Base-by-base conservation (phyloP, 2,888 invertebrate genomes). In the Callimorpha dominula region DNA sequence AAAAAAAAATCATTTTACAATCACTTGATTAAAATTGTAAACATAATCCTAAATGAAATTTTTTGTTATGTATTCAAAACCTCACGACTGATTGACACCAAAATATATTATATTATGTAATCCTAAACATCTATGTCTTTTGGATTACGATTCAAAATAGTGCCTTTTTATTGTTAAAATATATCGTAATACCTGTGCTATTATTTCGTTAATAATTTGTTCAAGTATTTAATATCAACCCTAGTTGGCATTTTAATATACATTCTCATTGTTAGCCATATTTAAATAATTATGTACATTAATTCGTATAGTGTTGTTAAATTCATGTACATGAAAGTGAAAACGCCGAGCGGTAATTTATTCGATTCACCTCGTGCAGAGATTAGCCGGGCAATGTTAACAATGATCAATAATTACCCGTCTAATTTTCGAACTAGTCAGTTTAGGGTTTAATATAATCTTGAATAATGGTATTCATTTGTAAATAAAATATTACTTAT, bases 131-230 rank as follows among this genome's bases (percentile, higher is more conserved):
- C 77, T 82, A 82, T 74, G 73, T 86, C 78, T 83, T 86, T 89
- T 90, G 86, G 73, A 91, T 90, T 88, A 89, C 85, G 85, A 89
- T 88, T 91, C 87, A 86, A 90, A 88, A 86, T 89, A 92, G 92
- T 93, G 92, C 93, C 93, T 93, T 93, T 91, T 92, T 86, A 92
- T 91, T 89, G 82, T 90, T 89, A 91, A 88, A 86, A 81, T 84
- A 80, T 87, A 87, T 84, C 77, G 68, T 84, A 81, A 81, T 76
- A 81, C 82, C 82, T 78, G 80, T 80, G 81, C 82, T 82, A 82
- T 80, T 85, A n/a, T n/a, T 83, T 78, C 1, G 68, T 70, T 83
- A 75, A 67, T 83, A 75, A 80, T 83, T 83, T 83, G 76, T 76
- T 83, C 52, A 74, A 74, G 68, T 72, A 68, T 68, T 72, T 64